These are phyloP conservation scores for Harpagoxenus sublaevis DNA, from an alignment of 2,888 invertebrate species.

Conservation along the genomic window DNA sequence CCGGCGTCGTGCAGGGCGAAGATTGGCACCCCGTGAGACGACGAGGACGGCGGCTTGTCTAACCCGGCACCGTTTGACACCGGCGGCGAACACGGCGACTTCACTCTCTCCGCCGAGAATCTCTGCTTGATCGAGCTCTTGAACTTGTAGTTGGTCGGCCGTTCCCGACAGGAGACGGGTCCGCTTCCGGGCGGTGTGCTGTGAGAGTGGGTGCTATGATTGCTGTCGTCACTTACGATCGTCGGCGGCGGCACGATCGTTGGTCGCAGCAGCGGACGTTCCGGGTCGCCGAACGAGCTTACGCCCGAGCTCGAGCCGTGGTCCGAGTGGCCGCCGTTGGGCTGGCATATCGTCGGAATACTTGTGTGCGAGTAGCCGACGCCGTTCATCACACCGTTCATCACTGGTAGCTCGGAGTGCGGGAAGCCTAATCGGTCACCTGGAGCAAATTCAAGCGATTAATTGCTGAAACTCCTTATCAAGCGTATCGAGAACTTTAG, in stretches of 20 bases:
- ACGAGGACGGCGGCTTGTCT: conserved; percentile 72
- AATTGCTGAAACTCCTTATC: not conserved
- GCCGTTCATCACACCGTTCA: conserved; percentile 74
- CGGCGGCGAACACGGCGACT: conserved; percentile 83
- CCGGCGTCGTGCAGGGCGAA: conserved; percentile 97
- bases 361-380: conserved; percentile 76
- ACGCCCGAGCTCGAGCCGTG: conserved; percentile 83
- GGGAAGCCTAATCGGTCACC: conserved; percentile 85
- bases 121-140: conserved; percentile 97
- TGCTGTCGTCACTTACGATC: conserved; percentile 84
- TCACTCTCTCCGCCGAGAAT: conserved; percentile 89
- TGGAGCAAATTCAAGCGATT: conserved; percentile 62
- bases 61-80: conserved; percentile 38
- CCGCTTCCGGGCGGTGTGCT: conserved; percentile 81
- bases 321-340: conserved; percentile 79
- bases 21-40: conserved; percentile 91
- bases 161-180: conserved; percentile 48
- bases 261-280: conserved; percentile 78
- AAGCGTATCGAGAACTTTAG: not conserved
- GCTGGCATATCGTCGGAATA: conserved; percentile 81
- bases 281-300: conserved; percentile 83
- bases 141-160: conserved; percentile 93
- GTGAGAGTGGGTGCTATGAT: conserved; percentile 85
- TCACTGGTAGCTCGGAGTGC: conserved; percentile 81
- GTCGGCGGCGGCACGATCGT: conserved; percentile 85